These are phyloP conservation scores for Microcebus lehilahytsara DNA, from an alignment of 2,113 vertebrate species.

Conservation along the genomic window DNA sequence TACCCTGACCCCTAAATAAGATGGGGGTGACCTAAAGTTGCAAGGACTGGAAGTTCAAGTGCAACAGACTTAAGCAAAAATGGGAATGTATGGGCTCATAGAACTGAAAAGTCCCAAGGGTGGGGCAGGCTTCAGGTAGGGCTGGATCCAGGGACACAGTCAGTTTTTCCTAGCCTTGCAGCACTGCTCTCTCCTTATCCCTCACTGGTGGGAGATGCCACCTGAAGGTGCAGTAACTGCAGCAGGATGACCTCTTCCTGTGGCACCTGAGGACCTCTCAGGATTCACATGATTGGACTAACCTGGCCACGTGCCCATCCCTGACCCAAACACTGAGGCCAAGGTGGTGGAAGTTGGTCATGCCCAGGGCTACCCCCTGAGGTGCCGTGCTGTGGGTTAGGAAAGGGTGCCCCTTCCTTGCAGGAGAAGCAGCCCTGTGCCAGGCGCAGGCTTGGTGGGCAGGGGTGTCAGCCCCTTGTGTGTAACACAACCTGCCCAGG, in stretches of 20 bases:
- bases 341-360: not conserved
- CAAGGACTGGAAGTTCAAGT: not conserved
- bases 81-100: not conserved
- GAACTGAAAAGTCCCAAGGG: not conserved
- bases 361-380: not conserved
- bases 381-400: not conserved
- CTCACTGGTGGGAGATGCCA: rapidly evolving
- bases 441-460: not conserved
- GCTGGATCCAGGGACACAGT: not conserved
- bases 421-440: not conserved
- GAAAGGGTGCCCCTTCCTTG: not conserved
- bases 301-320: too few species aligned
- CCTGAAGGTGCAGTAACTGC: rapidly evolving
- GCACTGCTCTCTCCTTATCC: not conserved
- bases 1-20: not conserved
- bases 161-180: not conserved
- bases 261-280: not conserved
- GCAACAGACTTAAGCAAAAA: not conserved
- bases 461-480: not conserved
- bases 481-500: not conserved
- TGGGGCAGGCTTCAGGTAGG: not conserved
- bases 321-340: not conserved
- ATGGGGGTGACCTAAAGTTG: not conserved
- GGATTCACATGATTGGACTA: not conserved
- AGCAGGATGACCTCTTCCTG: not conserved